phyloP scores from a whole-genome alignment of 1,140 invertebrate genomes.

The Sycophila sp. region DNA sequence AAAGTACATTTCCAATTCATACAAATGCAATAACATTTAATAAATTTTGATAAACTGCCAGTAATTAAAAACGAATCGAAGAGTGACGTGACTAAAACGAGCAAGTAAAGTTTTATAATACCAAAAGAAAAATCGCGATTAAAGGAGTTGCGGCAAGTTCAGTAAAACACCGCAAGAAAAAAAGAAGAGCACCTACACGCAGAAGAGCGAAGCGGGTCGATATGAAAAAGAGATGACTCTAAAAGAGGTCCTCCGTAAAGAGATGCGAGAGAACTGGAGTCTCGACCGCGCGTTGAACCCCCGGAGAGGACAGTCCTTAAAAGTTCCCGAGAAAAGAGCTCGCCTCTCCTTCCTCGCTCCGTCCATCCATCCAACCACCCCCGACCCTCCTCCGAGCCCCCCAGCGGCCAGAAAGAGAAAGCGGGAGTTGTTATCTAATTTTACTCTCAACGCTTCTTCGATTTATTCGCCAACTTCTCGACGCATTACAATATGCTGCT shows the following conservation, averaged over 20 bases:
- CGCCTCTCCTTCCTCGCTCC: conserved; percentile 43
- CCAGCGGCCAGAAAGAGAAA: conserved; percentile 46
- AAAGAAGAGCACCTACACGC: too few relatives aligned
- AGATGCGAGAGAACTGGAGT: conserved; percentile 1
- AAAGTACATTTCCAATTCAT: too few relatives aligned
- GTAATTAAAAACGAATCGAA: too few relatives aligned
- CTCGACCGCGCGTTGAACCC: not conserved
- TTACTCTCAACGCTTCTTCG: conserved; percentile 68
- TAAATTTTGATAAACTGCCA: too few relatives aligned
- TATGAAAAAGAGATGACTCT: conserved; percentile 33
- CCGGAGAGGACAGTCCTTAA: conserved; percentile 63
- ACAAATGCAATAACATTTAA: too few relatives aligned
- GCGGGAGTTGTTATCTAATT: conserved; percentile 67
- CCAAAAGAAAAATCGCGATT: too few relatives aligned
- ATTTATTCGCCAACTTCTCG: conserved; percentile 67
- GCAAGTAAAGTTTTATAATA: too few relatives aligned
- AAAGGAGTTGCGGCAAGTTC: too few relatives aligned
- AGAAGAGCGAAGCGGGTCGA: conserved; percentile 6
- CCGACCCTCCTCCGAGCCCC: conserved; percentile 38
- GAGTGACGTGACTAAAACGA: too few relatives aligned
- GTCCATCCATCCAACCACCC: conserved; percentile 27
- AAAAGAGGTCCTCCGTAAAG: conserved; percentile 11
- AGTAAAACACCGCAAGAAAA: too few relatives aligned
- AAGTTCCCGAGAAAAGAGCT: conserved; percentile 61
- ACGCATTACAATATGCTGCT: conserved; percentile 67